Evolutionary conservation across 2,797 vertebrate genomes (phyloP).

Genomic region (Onychomys arenicola): DNA sequence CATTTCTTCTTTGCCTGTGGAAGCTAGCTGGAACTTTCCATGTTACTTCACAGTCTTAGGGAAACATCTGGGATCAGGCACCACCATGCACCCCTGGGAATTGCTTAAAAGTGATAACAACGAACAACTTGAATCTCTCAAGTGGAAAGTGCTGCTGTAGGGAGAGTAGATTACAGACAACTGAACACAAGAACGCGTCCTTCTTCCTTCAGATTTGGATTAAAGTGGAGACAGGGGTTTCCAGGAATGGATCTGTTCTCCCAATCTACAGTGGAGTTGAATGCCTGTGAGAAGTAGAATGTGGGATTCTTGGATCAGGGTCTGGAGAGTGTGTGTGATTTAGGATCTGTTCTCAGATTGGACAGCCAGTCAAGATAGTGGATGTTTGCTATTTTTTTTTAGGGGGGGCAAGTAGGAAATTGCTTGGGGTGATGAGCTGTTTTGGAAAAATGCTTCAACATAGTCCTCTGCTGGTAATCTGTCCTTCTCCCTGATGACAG

Average conservation of each 20-base stretch:
- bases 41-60: slow-evolving; percentile 53
- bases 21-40: slow-evolving; percentile 65
- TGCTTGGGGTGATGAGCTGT: slow-evolving; percentile 20
- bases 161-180: neutral
- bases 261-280: neutral
- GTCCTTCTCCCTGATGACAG: neutral
- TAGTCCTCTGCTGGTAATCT: neutral
- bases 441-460: slow-evolving; percentile 6
- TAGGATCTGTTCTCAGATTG: neutral
- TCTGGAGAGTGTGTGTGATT: neutral
- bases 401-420: neutral
- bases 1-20: slow-evolving; percentile 58
- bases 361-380: neutral
- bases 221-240: neutral
- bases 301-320: neutral
- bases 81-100: slow-evolving; percentile 20
- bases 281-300: neutral
- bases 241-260: neutral
- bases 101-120: slow-evolving; percentile 62
- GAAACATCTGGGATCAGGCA: slow-evolving; percentile 65
- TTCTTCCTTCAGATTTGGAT: neutral
- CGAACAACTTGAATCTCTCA: slow-evolving; percentile 40
- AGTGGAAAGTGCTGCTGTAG: slow-evolving; percentile 26
- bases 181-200: neutral
- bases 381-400: too few species aligned